Evolutionary conservation across 2,888 invertebrate species (phyloP).

Genomic region (Tinea pellionella): DNA sequence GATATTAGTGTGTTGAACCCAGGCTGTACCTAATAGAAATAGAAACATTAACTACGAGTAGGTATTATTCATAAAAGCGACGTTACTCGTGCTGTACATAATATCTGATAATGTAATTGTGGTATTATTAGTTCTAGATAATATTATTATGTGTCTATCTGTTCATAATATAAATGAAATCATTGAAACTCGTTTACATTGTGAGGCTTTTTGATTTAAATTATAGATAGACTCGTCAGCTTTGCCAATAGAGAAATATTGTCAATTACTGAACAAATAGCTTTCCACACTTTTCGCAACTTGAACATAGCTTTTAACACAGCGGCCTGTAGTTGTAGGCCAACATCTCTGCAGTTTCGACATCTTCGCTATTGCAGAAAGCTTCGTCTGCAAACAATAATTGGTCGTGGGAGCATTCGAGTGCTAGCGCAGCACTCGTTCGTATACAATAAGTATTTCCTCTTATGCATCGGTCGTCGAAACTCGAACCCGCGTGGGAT

Average conservation of each 20-base stretch:
- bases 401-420: slow-evolving; percentile 48
- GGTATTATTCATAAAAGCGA: not conserved
- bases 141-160: not conserved
- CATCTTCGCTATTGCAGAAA: slow-evolving; percentile 50
- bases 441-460: slow-evolving; percentile 44
- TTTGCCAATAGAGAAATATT: not conserved
- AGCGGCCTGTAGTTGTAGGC: not conserved
- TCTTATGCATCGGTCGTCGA: slow-evolving; percentile 43
- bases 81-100: not conserved
- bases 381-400: slow-evolving; percentile 55
- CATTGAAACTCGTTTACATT: no score
- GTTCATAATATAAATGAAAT: no score
- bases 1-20: not conserved
- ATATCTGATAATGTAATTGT: not conserved
- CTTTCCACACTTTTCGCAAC: slow-evolving; percentile 62
- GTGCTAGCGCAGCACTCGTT: slow-evolving; percentile 33
- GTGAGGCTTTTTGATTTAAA: no score
- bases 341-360: slow-evolving; percentile 19
- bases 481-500: slow-evolving; percentile 37
- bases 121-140: not conserved
- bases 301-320: slow-evolving; percentile 29
- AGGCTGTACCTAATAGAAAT: no score
- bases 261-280: slow-evolving; percentile 26
- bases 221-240: no score
- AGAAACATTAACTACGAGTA: no score